Evolutionary conservation across 1,140 invertebrate species (phyloP).

Genomic region (Octopus bimaculoides): DNA sequence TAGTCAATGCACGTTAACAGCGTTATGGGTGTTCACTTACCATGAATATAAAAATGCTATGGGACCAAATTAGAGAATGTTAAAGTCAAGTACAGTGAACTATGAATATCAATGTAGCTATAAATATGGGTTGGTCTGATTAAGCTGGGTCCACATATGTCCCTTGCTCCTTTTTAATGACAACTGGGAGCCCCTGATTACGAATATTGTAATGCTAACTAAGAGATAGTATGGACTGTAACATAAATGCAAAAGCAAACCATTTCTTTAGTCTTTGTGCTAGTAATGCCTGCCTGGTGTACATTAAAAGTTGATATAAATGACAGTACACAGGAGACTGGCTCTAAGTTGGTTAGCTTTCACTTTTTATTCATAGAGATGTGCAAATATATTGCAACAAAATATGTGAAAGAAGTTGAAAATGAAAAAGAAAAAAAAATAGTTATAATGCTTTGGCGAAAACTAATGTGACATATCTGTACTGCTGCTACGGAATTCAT

Average conservation of each 20-base stretch:
- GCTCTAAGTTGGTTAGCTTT: neutral
- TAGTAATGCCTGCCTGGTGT: slow-evolving; percentile 5
- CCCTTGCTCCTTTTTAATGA: neutral
- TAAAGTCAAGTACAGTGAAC: slow-evolving; percentile 8
- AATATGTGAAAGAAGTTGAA: slow-evolving; percentile 31
- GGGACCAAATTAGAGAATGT: neutral
- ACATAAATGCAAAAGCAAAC: neutral
- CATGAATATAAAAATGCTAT: slow-evolving; percentile 9
- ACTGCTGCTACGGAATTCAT: too few species aligned
- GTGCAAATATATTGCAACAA: neutral
- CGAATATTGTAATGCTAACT: slow-evolving; percentile 4
- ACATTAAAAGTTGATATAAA: slow-evolving; percentile 9
- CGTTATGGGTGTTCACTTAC: slow-evolving; percentile 8
- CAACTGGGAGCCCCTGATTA: neutral
- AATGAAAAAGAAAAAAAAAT: too few species aligned
- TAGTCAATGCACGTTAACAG: neutral
- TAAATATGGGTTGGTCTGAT: slow-evolving; percentile 7
- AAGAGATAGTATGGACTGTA: neutral
- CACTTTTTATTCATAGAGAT: slow-evolving; percentile 21
- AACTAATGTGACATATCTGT: too few species aligned
- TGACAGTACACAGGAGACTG: slow-evolving; percentile 8
- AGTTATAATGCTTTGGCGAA: too few species aligned
- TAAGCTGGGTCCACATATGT: neutral
- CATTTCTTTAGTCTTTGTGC: neutral
- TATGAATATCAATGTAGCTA: slow-evolving; percentile 11